Conservation (phyloP, 2,888 invertebrate species). For the Augochlorella aurata region DNA sequence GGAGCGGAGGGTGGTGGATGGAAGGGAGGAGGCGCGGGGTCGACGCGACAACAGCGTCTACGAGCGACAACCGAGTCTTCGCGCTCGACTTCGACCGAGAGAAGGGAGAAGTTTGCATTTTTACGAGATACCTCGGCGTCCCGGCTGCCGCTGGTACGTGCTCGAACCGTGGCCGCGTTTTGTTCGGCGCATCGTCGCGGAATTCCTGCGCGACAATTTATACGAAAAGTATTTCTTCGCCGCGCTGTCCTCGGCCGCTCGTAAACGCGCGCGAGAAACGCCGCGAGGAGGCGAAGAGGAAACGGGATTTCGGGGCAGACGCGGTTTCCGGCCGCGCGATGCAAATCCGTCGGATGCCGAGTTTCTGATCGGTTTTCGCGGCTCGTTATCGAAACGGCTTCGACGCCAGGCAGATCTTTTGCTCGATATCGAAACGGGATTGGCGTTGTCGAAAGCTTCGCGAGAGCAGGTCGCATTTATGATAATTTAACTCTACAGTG, state of each 20-base stretch:
- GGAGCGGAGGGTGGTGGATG: background rate
- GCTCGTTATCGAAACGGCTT: no score
- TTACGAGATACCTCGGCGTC: constrained; percentile 68
- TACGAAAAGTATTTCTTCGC: constrained; percentile 75
- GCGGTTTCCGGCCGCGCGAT: no score
- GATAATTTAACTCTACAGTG: no score
- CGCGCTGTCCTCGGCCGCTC: background rate
- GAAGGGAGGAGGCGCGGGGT: background rate
- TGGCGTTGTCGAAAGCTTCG: no score
- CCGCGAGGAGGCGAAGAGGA: no score
- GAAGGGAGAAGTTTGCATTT: constrained; percentile 75
- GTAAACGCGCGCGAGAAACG: no score
- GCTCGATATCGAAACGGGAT: no score
- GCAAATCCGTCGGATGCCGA: no score
- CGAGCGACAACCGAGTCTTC: constrained; percentile 50
- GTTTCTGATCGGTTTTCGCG: no score
- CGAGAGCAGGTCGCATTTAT: no score
- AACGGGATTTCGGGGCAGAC: no score
- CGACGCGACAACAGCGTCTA: constrained; percentile 60
- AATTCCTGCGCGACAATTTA: constrained; percentile 77
- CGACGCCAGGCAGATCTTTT: no score
- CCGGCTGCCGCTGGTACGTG: constrained; percentile 31
- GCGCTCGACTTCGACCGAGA: constrained; percentile 53
- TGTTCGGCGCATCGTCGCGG: constrained; percentile 68
- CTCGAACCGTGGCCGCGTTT: constrained; percentile 59